Evolutionary conservation across 1,140 invertebrate genomes (phyloP).

Genomic region (Harpegnathos saltator): DNA sequence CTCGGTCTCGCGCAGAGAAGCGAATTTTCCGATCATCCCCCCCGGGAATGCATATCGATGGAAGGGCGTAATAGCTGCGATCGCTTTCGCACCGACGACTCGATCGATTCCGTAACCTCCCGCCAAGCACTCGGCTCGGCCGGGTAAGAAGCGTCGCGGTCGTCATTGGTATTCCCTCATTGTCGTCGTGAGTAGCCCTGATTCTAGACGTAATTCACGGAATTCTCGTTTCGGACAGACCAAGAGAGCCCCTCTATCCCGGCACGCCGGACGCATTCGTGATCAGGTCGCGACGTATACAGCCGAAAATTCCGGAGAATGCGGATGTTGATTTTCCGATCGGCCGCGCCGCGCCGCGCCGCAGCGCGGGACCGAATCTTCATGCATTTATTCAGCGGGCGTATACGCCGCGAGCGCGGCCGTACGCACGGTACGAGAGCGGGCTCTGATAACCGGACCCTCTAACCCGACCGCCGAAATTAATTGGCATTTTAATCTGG

Average conservation of each 20-base stretch:
- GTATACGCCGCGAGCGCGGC: constrained; percentile 5
- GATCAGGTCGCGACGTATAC: constrained; percentile 49
- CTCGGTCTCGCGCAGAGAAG: no score
- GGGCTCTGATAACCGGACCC: constrained; percentile 36
- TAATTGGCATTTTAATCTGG: constrained; percentile 57
- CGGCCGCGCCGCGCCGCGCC: constrained; percentile 1
- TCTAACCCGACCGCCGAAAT: constrained; percentile 24
- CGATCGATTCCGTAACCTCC: constrained; percentile 26
- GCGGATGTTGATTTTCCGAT: constrained; percentile 61
- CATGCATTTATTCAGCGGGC: constrained; percentile 55
- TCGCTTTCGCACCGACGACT: no score
- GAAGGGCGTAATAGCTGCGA: not conserved
- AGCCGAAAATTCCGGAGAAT: constrained; percentile 65
- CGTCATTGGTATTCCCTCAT: constrained; percentile 65
- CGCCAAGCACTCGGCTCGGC: not conserved
- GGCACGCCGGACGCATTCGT: constrained; percentile 55
- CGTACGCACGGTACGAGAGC: no score
- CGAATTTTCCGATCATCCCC: not conserved
- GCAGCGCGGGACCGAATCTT: constrained; percentile 36
- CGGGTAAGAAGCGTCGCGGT: constrained; percentile 27
- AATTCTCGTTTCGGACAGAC: constrained; percentile 70
- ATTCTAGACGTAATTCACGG: constrained; percentile 75
- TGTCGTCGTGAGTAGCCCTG: constrained; percentile 67
- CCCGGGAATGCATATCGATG: not conserved
- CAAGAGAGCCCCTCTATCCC: constrained; percentile 63